phyloP scores from a whole-genome alignment of 2,113 vertebrate genomes.

The Cepphus grylle region DNA sequence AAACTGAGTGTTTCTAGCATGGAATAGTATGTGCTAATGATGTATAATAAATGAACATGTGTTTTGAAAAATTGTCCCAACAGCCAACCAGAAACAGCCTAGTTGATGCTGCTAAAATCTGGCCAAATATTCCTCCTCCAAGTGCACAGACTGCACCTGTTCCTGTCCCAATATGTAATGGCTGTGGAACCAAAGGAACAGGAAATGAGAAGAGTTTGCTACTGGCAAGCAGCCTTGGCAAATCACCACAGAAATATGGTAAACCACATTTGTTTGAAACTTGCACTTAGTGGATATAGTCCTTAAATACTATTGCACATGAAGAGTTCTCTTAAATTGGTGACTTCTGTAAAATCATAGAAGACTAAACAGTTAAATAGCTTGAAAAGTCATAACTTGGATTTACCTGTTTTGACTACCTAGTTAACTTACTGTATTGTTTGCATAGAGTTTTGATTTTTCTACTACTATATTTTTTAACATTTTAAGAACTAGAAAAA shows the following conservation, averaged over 20 bases:
- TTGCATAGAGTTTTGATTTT: not conserved
- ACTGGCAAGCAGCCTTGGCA: conserved; percentile 79
- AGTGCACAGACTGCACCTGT: conserved; percentile 75
- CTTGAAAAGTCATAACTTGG: not conserved
- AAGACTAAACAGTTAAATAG: not conserved
- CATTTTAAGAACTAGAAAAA: not conserved
- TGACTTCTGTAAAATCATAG: not conserved
- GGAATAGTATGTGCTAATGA: not conserved
- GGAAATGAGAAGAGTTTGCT: conserved; percentile 80
- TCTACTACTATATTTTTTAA: not conserved
- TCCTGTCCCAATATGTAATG: conserved; percentile 88
- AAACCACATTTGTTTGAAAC: not conserved
- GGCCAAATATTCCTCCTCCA: conserved; percentile 88
- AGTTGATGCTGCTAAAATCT: conserved; percentile 82
- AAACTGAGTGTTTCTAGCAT: not conserved
- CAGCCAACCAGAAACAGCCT: conserved; percentile 82
- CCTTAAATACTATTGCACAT: not conserved
- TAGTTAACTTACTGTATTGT: not conserved
- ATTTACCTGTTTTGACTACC: not conserved
- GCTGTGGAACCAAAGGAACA: conserved; percentile 85
- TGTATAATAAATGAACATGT: not conserved
- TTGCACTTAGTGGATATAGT: not conserved
- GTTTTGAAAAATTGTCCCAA: conserved; percentile 54
- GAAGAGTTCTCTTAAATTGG: not conserved
- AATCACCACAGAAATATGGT: conserved; percentile 88